Conservation (phyloP, 2,888 invertebrate genomes). For the Hedychridium roseum region DNA sequence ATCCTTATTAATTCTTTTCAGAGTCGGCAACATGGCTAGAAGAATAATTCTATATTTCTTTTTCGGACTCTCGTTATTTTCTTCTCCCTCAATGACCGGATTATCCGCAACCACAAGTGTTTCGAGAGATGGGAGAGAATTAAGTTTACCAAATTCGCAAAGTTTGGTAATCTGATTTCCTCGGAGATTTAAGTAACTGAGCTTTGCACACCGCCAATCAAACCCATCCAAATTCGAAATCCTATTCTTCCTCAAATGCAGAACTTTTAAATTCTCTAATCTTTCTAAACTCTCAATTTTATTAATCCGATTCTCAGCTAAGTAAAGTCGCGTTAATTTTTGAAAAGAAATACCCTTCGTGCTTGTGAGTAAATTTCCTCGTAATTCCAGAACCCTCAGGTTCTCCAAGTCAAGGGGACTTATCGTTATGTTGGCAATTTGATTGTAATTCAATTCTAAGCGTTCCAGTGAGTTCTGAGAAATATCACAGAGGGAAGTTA, state of each 20-base stretch:
- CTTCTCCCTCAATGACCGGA: slow-evolving; percentile 57
- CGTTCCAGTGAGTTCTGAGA: slow-evolving; percentile 67
- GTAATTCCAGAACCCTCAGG: slow-evolving; percentile 68
- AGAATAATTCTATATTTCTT: slow-evolving; percentile 60
- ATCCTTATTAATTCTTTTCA: slow-evolving; percentile 70
- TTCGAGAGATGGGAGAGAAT: slow-evolving; percentile 65
- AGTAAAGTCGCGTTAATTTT: slow-evolving; percentile 75
- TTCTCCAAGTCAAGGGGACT: slow-evolving; percentile 51
- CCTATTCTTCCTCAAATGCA: slow-evolving; percentile 78
- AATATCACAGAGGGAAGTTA: slow-evolving; percentile 66
- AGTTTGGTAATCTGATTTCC: slow-evolving; percentile 67
- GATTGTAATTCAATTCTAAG: slow-evolving; percentile 68
- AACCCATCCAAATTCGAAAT: slow-evolving; percentile 68
- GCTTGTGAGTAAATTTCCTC: slow-evolving; percentile 65
- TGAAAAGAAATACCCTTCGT: slow-evolving; percentile 65
- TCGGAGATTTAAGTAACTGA: slow-evolving; percentile 69
- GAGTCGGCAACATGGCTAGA: slow-evolving; percentile 66
- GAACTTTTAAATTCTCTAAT: slow-evolving; percentile 70
- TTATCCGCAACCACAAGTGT: slow-evolving; percentile 68
- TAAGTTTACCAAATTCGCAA: slow-evolving; percentile 67
- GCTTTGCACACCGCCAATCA: slow-evolving; percentile 56
- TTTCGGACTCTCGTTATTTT: slow-evolving; percentile 29
- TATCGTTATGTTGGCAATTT: slow-evolving; percentile 47
- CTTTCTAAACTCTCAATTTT: slow-evolving; percentile 70
- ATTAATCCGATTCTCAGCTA: slow-evolving; percentile 77